Conservation (phyloP, 2,113 vertebrate genomes). For the Phylloscopus trochiloides region DNA sequence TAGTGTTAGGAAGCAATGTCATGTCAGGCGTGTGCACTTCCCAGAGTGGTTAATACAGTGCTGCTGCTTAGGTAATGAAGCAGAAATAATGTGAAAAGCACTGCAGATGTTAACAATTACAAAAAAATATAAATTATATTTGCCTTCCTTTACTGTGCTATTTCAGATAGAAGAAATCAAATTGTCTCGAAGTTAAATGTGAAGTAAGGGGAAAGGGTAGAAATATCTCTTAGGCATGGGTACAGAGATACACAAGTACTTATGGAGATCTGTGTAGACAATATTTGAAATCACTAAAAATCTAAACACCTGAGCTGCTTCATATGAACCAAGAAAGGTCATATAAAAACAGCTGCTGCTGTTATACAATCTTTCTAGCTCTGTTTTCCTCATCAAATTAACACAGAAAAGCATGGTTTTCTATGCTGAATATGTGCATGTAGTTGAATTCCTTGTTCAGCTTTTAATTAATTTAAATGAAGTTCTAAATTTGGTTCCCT, state of each 20-base stretch:
- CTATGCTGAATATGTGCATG: rapidly evolving
- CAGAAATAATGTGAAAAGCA: not conserved
- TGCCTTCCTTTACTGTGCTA: not conserved
- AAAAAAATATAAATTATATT: not conserved
- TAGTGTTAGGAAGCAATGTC: not conserved
- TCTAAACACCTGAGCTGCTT: not conserved
- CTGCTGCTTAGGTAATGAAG: not conserved
- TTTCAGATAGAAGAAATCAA: not conserved
- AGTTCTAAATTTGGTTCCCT: not conserved
- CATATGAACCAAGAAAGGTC: not conserved
- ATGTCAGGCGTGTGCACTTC: not conserved
- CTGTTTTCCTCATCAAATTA: not conserved
- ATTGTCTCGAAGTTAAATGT: not conserved
- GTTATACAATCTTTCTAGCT: not conserved
- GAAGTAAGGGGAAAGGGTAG: not conserved
- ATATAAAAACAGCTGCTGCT: not conserved
- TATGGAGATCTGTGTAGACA: not conserved
- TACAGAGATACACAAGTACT: not conserved
- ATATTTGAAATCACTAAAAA: not conserved
- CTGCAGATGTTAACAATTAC: not conserved
- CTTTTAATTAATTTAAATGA: not conserved
- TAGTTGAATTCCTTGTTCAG: not conserved
- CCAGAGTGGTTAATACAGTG: not conserved
- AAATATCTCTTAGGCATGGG: not conserved
- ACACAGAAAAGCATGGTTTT: not conserved